Base-by-base conservation (phyloP, 2,888 invertebrate species). In the Rapana venosa region DNA sequence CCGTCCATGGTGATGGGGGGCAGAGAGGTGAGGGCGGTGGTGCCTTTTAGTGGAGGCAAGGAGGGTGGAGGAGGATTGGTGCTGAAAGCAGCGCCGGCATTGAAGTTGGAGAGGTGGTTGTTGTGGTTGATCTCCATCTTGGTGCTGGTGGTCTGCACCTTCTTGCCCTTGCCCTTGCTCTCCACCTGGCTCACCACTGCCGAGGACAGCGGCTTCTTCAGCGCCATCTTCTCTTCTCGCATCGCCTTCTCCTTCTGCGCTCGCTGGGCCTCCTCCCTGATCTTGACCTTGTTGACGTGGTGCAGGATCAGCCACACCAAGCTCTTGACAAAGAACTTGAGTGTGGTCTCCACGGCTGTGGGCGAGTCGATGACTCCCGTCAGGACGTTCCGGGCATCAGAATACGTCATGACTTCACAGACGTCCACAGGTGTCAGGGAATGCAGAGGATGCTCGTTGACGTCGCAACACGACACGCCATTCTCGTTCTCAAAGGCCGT, bases 321-420 rank as follows among this genome's bases (percentile, higher is more conserved):
- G 87, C 95, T 94, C 92, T 95, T 96, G 11, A 95, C 93, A 91
- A 96, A 96, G 87, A 95, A 94, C 22, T 94, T 92, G 89, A 94
- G 93, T 0, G 96, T 94, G 6, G 94, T 91, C 26, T 93, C 92
- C 56, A 95, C 94, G 85, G 94, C 95, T 61, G 95, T 96, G 5
- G 95, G 95, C 15, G 95, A 95, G 92, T 96, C 96, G 87, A 96
- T 96, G 2, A 96, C 95, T 8, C 96, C 96, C 0, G 96, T 96
- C 66, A 96, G 93, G 56, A 96, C 96, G 93, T 96, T 96, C 87
- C 94, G 94, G 11, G 96, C 96, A 92, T 96, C 96, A 35, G 96
- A 96, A 91, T 96, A 96, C 0, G 96, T 95, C 91, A 94, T 93
- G 61, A 96, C 90, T 47, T 92, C 87, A 8, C 93, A 92, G 22